These are phyloP conservation scores for Tiliacea aurago DNA, from an alignment of 2,888 invertebrate genomes.

Conservation along the genomic window DNA sequence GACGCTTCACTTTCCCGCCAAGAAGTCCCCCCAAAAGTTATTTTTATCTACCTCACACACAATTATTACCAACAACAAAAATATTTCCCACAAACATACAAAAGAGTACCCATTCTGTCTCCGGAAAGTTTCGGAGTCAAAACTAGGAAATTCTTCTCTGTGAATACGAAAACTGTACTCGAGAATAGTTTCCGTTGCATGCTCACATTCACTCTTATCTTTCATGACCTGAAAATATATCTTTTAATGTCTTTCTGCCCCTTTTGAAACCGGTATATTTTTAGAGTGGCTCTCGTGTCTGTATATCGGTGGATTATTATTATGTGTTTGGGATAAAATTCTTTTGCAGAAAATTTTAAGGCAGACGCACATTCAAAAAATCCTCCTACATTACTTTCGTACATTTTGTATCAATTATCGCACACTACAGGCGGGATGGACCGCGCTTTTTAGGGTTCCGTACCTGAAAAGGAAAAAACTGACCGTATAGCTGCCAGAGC, in stretches of 20 bases:
- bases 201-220: conserved; percentile 59
- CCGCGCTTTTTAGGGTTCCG: no score
- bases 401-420: background rate
- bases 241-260: conserved; percentile 60
- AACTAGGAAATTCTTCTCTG: conserved; percentile 48
- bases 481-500: no score
- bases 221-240: conserved; percentile 58
- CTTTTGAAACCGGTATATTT: conserved; percentile 45
- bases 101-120: conserved; percentile 31
- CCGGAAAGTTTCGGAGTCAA: conserved; percentile 31
- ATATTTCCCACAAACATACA: conserved; percentile 34
- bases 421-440: no score
- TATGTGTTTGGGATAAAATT: conserved; percentile 16
- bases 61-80: conserved; percentile 8
- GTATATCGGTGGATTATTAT: conserved; percentile 12
- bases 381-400: background rate
- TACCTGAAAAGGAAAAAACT: no score
- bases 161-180: conserved; percentile 58
- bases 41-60: background rate
- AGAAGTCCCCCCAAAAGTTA: background rate
- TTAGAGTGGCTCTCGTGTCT: conserved; percentile 32
- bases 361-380: background rate
- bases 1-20: no score
- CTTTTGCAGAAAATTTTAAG: background rate
- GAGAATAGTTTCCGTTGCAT: conserved; percentile 49